phyloP scores from a whole-genome alignment of 2,113 vertebrate genomes.

The Mesoclemmys tuberculata region DNA sequence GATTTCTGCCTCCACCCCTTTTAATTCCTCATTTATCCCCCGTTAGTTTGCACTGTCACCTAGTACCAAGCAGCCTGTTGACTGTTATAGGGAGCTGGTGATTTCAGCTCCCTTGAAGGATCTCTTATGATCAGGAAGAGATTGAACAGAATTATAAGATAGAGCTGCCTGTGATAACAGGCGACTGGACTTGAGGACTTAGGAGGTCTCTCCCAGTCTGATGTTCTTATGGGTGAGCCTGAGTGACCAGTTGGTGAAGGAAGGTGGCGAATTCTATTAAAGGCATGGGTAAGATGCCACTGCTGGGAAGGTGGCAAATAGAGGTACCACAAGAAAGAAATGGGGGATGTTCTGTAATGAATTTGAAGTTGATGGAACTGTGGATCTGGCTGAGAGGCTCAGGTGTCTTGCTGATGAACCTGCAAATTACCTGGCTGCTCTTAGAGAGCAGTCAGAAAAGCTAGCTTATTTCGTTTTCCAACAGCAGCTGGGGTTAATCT shows the following conservation, averaged over 20 bases:
- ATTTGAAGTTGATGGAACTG: background rate
- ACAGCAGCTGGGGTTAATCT: background rate
- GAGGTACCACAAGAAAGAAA: background rate
- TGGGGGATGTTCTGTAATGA: background rate
- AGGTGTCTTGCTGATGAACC: background rate
- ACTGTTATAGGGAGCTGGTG: background rate
- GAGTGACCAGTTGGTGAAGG: constrained; percentile 41
- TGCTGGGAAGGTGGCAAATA: accelerated
- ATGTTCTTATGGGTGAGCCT: background rate
- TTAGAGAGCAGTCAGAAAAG: background rate
- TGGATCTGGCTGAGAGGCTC: constrained; percentile 27
- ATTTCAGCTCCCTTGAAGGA: background rate
- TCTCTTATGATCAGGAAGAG: background rate
- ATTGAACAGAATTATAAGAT: background rate
- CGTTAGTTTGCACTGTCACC: background rate
- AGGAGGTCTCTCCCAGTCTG: background rate
- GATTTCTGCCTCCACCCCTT: background rate
- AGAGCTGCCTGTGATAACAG: background rate
- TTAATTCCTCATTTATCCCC: background rate
- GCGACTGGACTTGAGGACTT: background rate
- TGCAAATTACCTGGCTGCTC: constrained; percentile 40
- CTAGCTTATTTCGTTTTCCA: constrained; percentile 52
- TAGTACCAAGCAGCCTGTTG: background rate
- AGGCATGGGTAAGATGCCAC: background rate
- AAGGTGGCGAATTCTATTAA: constrained; percentile 53